phyloP scores from a whole-genome alignment of 2,888 invertebrate genomes.

The Tachina lurida region DNA sequence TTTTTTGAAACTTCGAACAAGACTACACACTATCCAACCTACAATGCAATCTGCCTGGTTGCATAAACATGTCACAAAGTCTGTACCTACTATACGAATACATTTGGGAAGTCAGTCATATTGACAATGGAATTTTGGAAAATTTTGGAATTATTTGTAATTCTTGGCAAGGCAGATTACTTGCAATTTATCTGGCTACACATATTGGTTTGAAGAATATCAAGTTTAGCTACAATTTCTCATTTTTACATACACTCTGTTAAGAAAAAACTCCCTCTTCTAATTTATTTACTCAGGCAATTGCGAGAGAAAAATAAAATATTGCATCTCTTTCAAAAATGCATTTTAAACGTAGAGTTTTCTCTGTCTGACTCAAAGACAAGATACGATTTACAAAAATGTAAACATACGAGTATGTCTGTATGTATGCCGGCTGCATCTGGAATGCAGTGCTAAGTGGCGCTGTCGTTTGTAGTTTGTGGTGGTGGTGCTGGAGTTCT shows the following conservation, averaged over 20 bases:
- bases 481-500: conserved; percentile 45
- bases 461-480: conserved; percentile 38
- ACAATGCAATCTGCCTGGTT: too few relatives aligned
- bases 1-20: too few relatives aligned
- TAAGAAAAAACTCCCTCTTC: conserved; percentile 25
- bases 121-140: background rate
- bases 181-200: conserved; percentile 3
- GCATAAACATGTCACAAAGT: too few relatives aligned
- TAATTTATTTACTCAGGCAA: background rate
- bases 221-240: background rate
- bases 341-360: conserved; percentile 46
- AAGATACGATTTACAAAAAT: conserved; percentile 13
- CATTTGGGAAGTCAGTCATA: background rate
- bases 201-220: background rate
- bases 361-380: conserved; percentile 31
- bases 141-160: background rate
- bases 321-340: conserved; percentile 51
- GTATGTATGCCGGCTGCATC: conserved; percentile 23
- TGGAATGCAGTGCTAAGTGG: conserved; percentile 38
- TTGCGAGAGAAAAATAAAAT: conserved; percentile 26
- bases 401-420: conserved; percentile 59
- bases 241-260: conserved; percentile 32
- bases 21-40: too few relatives aligned
- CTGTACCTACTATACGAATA: too few relatives aligned
- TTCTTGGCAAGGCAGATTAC: background rate